These are phyloP conservation scores for Erebia ligea DNA, from an alignment of 2,888 invertebrate genomes.

Conservation along the genomic window DNA sequence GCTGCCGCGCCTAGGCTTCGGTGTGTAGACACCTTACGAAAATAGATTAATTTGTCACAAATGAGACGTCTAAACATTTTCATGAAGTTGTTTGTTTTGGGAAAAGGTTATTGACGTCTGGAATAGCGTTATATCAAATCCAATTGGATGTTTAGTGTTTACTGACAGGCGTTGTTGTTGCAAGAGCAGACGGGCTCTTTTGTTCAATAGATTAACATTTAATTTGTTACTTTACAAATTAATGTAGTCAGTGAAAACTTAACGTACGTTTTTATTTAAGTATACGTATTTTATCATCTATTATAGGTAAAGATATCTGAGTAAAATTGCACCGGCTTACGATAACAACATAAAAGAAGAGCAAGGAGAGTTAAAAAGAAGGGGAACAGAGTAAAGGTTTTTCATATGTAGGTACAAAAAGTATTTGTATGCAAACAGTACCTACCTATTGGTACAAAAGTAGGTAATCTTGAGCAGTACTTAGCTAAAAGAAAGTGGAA, in stretches of 20 bases:
- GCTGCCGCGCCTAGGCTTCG: neutral
- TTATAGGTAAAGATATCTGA: too few species aligned
- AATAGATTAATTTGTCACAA: slow-evolving; percentile 21
- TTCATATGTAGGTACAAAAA: too few species aligned
- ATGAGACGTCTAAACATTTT: slow-evolving; percentile 12
- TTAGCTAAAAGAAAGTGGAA: too few species aligned
- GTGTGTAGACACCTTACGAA: neutral
- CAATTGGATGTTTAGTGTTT: slow-evolving; percentile 52
- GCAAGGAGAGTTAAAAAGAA: too few species aligned
- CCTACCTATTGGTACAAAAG: too few species aligned
- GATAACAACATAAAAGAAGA: too few species aligned
- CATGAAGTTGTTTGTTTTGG: slow-evolving; percentile 32
- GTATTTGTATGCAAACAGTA: too few species aligned
- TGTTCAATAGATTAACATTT: slow-evolving; percentile 29
- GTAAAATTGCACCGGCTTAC: too few species aligned
- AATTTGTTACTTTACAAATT: slow-evolving; percentile 21
- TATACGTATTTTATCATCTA: too few species aligned
- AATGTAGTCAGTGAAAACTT: neutral
- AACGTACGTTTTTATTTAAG: too few species aligned
- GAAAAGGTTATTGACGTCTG: slow-evolving; percentile 56
- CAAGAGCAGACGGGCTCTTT: slow-evolving; percentile 27
- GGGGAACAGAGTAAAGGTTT: too few species aligned
- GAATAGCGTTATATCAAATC: slow-evolving; percentile 50
- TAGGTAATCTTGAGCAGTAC: too few species aligned
- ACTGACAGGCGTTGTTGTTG: slow-evolving; percentile 32